Evolutionary conservation across 2,797 vertebrate species (phyloP), one percentile per base, ranked within the genome.

Genomic region (Eidolon dupreanum): DNA sequence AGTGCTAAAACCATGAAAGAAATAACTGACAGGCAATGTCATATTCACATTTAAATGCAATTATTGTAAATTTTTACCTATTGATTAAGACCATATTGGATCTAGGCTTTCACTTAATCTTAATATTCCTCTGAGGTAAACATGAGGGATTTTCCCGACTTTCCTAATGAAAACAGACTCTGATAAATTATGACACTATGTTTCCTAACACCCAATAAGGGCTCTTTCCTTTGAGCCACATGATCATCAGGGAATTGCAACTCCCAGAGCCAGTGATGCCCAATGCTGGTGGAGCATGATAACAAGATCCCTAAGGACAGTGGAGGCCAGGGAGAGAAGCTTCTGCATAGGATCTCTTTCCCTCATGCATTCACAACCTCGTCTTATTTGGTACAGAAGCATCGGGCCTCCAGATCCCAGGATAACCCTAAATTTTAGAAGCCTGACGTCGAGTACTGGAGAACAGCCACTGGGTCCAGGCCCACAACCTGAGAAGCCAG

Each of bases 121-220:
- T 66, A 93, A 33, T 68, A 85, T 71, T 63, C 28, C n/a, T 95
- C 66, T 96, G 53, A 92, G 31, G 20, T 24, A 86, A 94, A 12
- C 46, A 57, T 55, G 46, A 88, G 49, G 57, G 83, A 82, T 46
- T 74, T 85, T 91, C 31, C 82, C 79, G 55, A 91, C n/a, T 71
- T 65, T 90, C 57, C 73, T 88, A 24, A 93, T 90, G n/a, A 96
- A 70, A 74, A 89, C n/a, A 79, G 70, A 8, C 16, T 94, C 36
- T 43, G 20, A 26, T 20, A 90, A 68, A 8, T 57, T 90, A 36
- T 53, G 15, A 49, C 8, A 33, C n/a, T 75, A 93, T 2, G 36
- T 77, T 17, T 77, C 38, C 61, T 57, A 77, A 61, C 2, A 8
- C 15, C 63, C 63, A 79, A 31, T 9, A 77, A 86, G 43, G 12